Evolutionary conservation across 2,797 vertebrate species (phyloP).

Genomic region (Allobates femoralis): DNA sequence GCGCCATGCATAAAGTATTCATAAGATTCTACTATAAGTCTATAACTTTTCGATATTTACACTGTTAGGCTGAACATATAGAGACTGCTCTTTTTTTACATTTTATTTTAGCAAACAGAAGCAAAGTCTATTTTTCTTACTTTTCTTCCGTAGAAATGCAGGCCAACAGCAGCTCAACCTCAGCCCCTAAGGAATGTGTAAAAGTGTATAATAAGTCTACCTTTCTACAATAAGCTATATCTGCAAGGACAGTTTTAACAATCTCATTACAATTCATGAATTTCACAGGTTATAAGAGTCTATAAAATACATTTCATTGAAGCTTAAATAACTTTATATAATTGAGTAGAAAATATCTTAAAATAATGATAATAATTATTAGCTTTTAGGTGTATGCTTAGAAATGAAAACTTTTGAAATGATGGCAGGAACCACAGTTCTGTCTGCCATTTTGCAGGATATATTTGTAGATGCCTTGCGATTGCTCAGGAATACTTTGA

Average conservation of each 20-base stretch:
- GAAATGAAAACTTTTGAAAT: too few species aligned
- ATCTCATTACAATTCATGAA: slow-evolving; percentile 13
- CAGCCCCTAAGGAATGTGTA: not conserved
- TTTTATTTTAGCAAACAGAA: not conserved
- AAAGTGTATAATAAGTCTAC: not conserved
- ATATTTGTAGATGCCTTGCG: too few species aligned
- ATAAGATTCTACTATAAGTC: not conserved
- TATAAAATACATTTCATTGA: slow-evolving; percentile 4
- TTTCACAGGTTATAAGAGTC: slow-evolving; percentile 23
- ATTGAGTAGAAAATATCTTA: slow-evolving; percentile 21
- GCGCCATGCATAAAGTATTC: not conserved
- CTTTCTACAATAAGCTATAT: not conserved
- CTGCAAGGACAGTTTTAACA: not conserved
- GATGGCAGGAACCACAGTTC: too few species aligned
- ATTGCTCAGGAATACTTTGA: too few species aligned
- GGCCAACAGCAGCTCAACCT: not conserved
- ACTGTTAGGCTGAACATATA: not conserved
- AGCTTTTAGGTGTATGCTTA: not conserved
- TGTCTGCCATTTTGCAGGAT: too few species aligned
- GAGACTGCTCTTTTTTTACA: not conserved
- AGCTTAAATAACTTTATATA: slow-evolving; percentile 8
- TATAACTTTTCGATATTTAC: not conserved
- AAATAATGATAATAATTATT: not conserved
- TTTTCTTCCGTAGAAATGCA: not conserved
- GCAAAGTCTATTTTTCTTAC: not conserved